Base-by-base conservation (phyloP, 2,888 invertebrate genomes). In the Drosophila tanythrix region DNA sequence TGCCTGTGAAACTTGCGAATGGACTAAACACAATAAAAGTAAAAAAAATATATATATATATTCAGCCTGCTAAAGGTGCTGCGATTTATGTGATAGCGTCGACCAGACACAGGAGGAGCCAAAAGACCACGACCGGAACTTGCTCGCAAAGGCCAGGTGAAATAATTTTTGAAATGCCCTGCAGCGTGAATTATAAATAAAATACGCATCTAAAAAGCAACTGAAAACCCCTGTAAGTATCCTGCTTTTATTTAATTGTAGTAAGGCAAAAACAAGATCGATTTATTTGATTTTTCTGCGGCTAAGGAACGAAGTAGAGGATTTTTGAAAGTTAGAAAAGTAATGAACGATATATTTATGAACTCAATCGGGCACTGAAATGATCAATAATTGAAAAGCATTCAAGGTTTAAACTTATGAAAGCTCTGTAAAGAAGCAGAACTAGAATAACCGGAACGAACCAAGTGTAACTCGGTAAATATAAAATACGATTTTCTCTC, bases 1-100 rank as follows among this genome's bases (percentile, higher is more conserved):
- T 63, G 81, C 70, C 79, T 70, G 79, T 67, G 81, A 67, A 77
- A 70, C 60, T 69, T 67, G 75, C 67, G 71, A 76, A 67, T 48
- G 53, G 64, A 74, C 63, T 68, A 68, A 74, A 57, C 68, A 56
- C 36, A 63, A 67, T 25, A 51, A 60, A 55, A 68, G 60, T 43
- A 50, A 18, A 31, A 35, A 43, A 29, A 57, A 35, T 18, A 56
- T 2, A 31, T 1, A 31, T 50, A 38, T 51, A 57, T 58, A 56
- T 46, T 52, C 43, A 65, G 71, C 43, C 21, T 43, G 48, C 57
- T 65, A 73, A 76, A 76, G 76, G 78, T 79, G 76, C 68, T 81
- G 57, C 80, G 76, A 79, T 76, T 79, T 72, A 80, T 76, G 59
- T 43, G 63, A 64, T 76, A 76, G 59, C 58, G 43, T 62, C 60